These are phyloP conservation scores for Pherbina coryleti DNA, from an alignment of 2,888 invertebrate species.

Conservation along the genomic window DNA sequence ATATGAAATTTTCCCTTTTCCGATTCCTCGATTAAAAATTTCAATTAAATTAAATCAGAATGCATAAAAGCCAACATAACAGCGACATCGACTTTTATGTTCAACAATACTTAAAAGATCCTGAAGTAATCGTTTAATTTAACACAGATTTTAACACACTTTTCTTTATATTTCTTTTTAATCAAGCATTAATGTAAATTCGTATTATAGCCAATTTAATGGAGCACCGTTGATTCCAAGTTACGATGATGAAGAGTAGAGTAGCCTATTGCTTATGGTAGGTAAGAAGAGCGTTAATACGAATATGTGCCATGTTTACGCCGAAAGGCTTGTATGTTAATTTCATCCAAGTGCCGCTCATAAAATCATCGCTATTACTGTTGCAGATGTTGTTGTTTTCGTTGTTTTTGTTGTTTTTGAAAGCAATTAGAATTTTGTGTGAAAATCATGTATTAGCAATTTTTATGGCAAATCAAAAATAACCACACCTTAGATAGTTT, in stretches of 20 bases:
- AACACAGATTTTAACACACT: too few species aligned
- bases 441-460: slow-evolving; percentile 13
- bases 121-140: too few species aligned
- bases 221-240: not conserved
- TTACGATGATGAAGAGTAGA: too few species aligned
- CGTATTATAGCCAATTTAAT: not conserved
- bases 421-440: slow-evolving; percentile 26
- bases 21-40: too few species aligned
- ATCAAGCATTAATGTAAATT: not conserved
- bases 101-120: too few species aligned
- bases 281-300: too few species aligned
- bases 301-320: slow-evolving; percentile 2
- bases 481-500: slow-evolving; percentile 4
- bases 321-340: slow-evolving; percentile 23
- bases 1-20: too few species aligned
- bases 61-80: too few species aligned
- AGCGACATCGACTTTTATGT: too few species aligned
- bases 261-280: too few species aligned
- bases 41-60: too few species aligned
- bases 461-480: slow-evolving; percentile 3
- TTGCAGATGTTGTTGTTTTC: not conserved
- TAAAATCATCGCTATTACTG: not conserved
- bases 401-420: not conserved
- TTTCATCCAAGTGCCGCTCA: not conserved
- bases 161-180: not conserved